Evolutionary conservation across 2,797 vertebrate species (phyloP), one percentile per base, ranked within the genome.

Genomic region (Limnodromus scolopaceus): DNA sequence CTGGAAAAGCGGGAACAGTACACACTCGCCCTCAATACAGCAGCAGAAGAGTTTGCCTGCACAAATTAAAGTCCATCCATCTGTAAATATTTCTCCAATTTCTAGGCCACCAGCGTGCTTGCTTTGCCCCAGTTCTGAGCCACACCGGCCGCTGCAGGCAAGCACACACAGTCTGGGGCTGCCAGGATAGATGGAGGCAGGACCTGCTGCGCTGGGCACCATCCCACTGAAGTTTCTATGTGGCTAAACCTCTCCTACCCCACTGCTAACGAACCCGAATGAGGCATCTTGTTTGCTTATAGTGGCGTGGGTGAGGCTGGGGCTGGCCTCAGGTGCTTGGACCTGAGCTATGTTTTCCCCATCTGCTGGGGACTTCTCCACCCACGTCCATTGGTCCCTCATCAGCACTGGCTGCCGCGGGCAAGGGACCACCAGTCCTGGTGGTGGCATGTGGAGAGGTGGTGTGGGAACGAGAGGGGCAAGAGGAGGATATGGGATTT

Each of bases 31-130:
- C 38, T 89, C 51, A 43, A 16, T 39, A 45, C 46, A 23, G 19
- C 15, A 8, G 68, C 54, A 71, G 32, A 55, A 74, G 53, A 92
- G 63, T 91, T 93, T 95, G 60, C 60, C 66, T 79, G 39, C 43
- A 34, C 27, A 46, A 97, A 86, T 89, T 92, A 61, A 96, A 97
- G 89, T 89, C 77, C 82, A 93, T 16, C 46, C 25, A 19, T 79
- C 64, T 94, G 87, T 93, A 93, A 96, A 80, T 82, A 91, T 93
- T 93, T 82, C 68, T 79, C 15, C 63, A 75, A 5, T 41, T 68
- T 89, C 71, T 41, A 74, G 77, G 70, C 39, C 63, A 34, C 48
- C 1, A 0, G 19, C 0, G 0, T 65, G 24, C 60, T 86, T 89
- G 57, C 58, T 87, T 49, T 51, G 38, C 23, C 38, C 36, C 28